Evolutionary conservation across 2,888 invertebrate genomes (phyloP).

Genomic region (Euzophera pinguis): DNA sequence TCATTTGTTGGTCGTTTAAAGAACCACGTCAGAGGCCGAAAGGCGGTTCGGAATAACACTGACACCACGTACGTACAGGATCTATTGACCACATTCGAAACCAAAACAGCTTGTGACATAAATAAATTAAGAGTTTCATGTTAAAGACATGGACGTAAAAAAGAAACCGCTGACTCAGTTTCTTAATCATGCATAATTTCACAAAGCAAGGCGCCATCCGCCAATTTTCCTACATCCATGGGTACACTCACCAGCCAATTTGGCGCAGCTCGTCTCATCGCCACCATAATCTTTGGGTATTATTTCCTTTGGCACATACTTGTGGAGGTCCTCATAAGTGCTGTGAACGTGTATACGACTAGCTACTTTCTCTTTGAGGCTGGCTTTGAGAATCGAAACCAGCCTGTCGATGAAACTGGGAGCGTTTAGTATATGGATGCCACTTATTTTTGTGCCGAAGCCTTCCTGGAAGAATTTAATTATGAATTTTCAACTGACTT

Average conservation of each 20-base stretch:
- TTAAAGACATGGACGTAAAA: no score
- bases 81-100: no score
- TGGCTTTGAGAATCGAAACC: conserved; percentile 57
- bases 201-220: no score
- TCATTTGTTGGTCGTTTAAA: no score
- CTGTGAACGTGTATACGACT: conserved; percentile 59
- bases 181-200: no score
- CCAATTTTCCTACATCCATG: no score
- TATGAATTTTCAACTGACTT: background rate
- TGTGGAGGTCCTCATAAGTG: conserved; percentile 54
- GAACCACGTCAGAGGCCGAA: no score
- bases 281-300: conserved; percentile 64
- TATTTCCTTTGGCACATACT: conserved; percentile 60
- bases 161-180: no score
- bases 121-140: no score
- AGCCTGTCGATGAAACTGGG: conserved; percentile 61
- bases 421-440: conserved; percentile 65
- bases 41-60: no score
- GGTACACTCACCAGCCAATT: conserved; percentile 47
- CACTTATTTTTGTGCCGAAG: conserved; percentile 65
- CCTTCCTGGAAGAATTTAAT: conserved; percentile 51
- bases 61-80: no score
- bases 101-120: no score
- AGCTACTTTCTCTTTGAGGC: conserved; percentile 60
- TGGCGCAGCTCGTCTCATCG: conserved; percentile 42